Conservation (phyloP, 2,797 vertebrate species). For the Lophotriccus pileatus region DNA sequence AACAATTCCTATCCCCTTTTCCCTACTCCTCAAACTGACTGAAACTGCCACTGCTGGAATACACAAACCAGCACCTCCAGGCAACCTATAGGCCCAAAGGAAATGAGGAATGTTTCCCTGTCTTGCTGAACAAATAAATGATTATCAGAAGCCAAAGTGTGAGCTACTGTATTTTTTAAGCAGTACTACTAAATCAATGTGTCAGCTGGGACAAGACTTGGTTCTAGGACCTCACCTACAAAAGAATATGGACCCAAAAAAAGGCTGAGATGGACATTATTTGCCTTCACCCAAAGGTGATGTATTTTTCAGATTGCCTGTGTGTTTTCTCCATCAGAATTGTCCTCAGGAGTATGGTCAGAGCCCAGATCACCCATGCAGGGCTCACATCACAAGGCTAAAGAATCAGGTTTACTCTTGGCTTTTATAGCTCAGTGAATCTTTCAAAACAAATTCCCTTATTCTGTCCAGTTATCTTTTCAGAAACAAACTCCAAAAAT, state of each 20-base stretch:
- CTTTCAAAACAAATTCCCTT: neutral
- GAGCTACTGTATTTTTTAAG: neutral
- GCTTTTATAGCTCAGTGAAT: neutral
- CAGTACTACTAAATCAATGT: neutral
- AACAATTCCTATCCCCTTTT: neutral
- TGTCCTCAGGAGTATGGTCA: accelerated
- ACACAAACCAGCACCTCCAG: neutral
- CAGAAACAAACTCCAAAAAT: neutral
- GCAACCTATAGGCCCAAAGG: neutral
- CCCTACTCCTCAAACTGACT: neutral
- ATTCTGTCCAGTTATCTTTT: neutral
- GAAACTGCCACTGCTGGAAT: neutral
- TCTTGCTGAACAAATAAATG: neutral
- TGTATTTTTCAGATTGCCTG: neutral
- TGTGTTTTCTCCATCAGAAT: neutral
- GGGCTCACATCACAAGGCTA: neutral
- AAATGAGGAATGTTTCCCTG: neutral
- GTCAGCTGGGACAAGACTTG: neutral
- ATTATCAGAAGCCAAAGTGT: neutral
- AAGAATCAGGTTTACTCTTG: neutral
- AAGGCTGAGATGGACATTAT: neutral
- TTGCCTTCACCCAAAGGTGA: neutral
- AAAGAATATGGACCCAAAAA: neutral
- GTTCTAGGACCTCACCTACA: neutral
- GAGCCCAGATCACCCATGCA: neutral